These are phyloP conservation scores for Idaea biselata DNA, from an alignment of 2,888 invertebrate species.

Conservation along the genomic window DNA sequence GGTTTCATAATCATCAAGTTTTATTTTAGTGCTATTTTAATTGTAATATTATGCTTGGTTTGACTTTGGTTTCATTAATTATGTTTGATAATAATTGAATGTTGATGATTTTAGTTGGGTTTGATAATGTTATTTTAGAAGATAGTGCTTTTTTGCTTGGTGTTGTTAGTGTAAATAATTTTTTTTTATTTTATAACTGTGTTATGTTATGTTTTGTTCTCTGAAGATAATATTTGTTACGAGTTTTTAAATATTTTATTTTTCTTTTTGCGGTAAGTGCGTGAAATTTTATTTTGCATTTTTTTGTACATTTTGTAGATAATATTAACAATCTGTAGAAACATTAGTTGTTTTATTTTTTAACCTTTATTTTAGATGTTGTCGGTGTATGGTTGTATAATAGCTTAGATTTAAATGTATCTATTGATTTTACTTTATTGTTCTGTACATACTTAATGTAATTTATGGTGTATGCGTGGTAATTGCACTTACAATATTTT, in stretches of 20 bases:
- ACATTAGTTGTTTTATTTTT: slow-evolving; percentile 27
- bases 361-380: slow-evolving; percentile 20
- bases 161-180: not conserved
- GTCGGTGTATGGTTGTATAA: slow-evolving; percentile 30
- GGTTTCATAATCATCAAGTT: slow-evolving; percentile 11
- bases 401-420: not conserved
- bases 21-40: not conserved
- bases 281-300: slow-evolving; percentile 21
- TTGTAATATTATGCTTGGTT: not conserved
- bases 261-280: slow-evolving; percentile 7
- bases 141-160: not conserved
- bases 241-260: not conserved
- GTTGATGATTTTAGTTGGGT: not conserved
- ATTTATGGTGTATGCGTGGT: slow-evolving; percentile 5
- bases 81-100: not conserved
- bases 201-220: not conserved
- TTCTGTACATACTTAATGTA: not conserved
- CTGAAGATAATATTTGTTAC: not conserved
- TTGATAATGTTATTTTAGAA: not conserved
- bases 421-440: not conserved
- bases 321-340: slow-evolving; percentile 19
- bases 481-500: not conserved
- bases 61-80: not conserved
- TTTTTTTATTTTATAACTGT: not conserved
- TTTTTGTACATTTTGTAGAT: slow-evolving; percentile 11